phyloP scores from a whole-genome alignment of 2,888 invertebrate genomes.

The Barypeithes pellucidus region DNA sequence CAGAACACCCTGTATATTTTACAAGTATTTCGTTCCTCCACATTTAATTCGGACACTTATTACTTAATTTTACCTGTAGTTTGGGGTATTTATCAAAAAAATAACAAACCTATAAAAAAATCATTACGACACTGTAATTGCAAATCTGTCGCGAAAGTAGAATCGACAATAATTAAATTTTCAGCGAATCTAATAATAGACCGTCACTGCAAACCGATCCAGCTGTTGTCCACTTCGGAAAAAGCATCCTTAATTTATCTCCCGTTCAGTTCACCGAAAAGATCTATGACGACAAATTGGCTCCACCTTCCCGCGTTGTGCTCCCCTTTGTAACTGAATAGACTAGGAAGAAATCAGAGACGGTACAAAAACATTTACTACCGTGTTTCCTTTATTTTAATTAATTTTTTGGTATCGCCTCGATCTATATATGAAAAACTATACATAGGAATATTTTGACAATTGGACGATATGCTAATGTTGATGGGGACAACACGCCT shows the following conservation, averaged over 20 bases:
- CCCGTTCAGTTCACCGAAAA: conserved; percentile 4
- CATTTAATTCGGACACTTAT: too few species aligned
- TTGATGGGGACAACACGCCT: too few species aligned
- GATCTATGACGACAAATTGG: conserved; percentile 20
- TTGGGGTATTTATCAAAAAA: neutral
- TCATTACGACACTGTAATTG: neutral
- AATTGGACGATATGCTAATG: too few species aligned
- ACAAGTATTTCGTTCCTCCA: too few species aligned
- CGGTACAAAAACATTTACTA: neutral
- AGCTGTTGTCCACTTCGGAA: conserved; percentile 24
- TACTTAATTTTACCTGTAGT: too few species aligned
- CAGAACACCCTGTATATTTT: too few species aligned
- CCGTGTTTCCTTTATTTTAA: neutral
- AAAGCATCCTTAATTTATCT: conserved; percentile 21
- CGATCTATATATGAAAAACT: too few species aligned
- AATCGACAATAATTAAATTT: conserved; percentile 9
- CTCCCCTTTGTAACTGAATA: conserved; percentile 11
- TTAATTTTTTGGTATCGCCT: neutral
- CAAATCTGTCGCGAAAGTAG: neutral
- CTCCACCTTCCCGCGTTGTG: conserved; percentile 9
- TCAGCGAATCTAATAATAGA: conserved; percentile 8
- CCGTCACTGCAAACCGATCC: conserved; percentile 15
- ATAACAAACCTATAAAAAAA: neutral
- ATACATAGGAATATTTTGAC: too few species aligned
- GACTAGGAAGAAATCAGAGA: conserved; percentile 7